Evolutionary conservation across 2,797 vertebrate species (phyloP), one percentile per base, ranked within the genome.

Genomic region (Eurystomus glaucurus): DNA sequence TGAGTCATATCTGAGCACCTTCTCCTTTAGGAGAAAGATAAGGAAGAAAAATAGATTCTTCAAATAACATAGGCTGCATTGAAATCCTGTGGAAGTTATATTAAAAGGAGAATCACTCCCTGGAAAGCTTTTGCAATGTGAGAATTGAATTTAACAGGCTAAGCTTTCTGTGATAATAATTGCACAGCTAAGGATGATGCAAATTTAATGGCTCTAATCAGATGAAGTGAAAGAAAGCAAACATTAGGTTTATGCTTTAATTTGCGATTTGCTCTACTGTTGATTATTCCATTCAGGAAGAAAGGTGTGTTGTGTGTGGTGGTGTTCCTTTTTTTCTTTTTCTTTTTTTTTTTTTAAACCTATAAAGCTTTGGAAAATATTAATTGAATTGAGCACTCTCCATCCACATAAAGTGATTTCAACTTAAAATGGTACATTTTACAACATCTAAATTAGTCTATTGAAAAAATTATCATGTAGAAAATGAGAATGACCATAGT

Each of bases 151-250:
- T 96, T 92, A 96, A 87, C 52, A 91, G 68, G 45, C 70, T 83
- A 87, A 89, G 71, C 55, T 90, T 96, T 93, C 77, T 0, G 1
- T 94, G 85, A 52, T 91, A 68, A 87, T 96, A 91, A 95, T 93
- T 96, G 94, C 86, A 91, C 13, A 87, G 84, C 95, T 96, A 85
- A 97, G 55, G 74, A 85, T 93, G 95, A 97, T 97, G 90, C 66
- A 96, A 70, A 91, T 95, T 95, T 97, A 96, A 96, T 97, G 75
- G 37, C 61, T 96, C 64, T 96, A 93, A 96, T 97, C 95, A 96
- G 90, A 87, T 96, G 94, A 94, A 61, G 60, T 93, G 81, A 95
- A 93, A 94, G 90, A 96, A 95, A 88, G 96, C 80, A 96, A 97
- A 97, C 84, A 82, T 88, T 90, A 79, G 62, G 68, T 89, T 96